Percentiles rank a stretch among this genome's conserved stretches.
phyloP scores from a whole-genome alignment of 37 sponge, comb jelly and placozoan species.

The Oopsacas minuta region DNA sequence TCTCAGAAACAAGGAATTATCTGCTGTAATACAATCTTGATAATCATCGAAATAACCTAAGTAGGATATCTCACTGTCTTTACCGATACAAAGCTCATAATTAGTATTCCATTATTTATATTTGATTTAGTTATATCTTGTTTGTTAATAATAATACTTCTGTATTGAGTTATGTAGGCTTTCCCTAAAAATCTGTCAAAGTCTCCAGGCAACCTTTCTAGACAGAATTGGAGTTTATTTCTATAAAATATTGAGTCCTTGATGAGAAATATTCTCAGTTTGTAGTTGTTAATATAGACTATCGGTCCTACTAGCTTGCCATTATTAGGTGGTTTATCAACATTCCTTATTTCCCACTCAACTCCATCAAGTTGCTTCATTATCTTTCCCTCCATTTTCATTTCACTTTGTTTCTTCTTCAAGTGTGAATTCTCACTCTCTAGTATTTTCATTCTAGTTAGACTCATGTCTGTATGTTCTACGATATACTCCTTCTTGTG shows the following conservation, averaged over 20 bases:
- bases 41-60: background rate
- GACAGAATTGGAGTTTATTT: background rate
- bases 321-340: background rate
- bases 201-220: background rate
- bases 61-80: background rate
- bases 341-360: background rate
- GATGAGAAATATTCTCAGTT: background rate
- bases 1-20: background rate
- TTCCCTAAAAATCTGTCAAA: background rate
- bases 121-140: background rate
- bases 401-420: no score
- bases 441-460: background rate
- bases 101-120: background rate
- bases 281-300: background rate
- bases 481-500: background rate
- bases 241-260: no score
- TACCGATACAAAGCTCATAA: background rate
- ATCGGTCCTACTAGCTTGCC: background rate
- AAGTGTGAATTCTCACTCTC: background rate
- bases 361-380: slow-evolving; percentile 11
- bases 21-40: background rate
- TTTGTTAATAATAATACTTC: background rate
- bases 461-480: background rate
- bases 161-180: background rate
- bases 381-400: background rate